Evolutionary conservation across 2,113 vertebrate species (phyloP).

Genomic region (Micronycteris hirsuta): DNA sequence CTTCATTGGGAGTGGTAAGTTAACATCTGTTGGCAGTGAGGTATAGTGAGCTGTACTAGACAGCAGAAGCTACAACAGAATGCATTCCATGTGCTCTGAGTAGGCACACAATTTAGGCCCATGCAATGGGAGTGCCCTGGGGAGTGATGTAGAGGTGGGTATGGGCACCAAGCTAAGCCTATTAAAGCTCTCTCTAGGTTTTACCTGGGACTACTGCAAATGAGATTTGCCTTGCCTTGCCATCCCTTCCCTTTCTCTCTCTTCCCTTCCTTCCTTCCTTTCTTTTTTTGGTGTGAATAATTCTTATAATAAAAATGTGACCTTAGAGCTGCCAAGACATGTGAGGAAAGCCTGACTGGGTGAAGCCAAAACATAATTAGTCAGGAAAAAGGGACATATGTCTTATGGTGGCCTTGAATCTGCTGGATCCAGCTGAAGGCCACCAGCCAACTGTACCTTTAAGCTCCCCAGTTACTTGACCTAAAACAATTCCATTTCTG

Average conservation of each 20-base stretch:
- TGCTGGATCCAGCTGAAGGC: background rate
- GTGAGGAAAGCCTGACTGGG: background rate
- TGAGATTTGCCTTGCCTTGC: background rate
- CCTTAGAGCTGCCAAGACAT: background rate
- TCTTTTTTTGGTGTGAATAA: background rate
- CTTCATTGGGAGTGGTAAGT: background rate
- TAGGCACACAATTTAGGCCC: background rate
- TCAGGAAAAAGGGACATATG: background rate
- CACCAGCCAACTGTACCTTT: background rate
- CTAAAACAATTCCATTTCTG: background rate
- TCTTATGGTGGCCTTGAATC: background rate
- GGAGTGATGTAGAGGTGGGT: background rate
- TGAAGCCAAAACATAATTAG: background rate
- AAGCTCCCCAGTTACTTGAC: background rate
- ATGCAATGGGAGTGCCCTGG: background rate
- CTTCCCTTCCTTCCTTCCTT: background rate
- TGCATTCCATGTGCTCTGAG: background rate
- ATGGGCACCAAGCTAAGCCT: background rate
- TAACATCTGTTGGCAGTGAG: background rate
- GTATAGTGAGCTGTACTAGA: background rate
- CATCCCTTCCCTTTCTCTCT: too few relatives aligned
- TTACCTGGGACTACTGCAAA: background rate
- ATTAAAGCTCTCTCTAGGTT: background rate
- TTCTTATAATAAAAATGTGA: background rate
- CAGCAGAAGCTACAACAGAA: background rate